Conservation (phyloP, 2,113 vertebrate species). For the Silurus glanis region DNA sequence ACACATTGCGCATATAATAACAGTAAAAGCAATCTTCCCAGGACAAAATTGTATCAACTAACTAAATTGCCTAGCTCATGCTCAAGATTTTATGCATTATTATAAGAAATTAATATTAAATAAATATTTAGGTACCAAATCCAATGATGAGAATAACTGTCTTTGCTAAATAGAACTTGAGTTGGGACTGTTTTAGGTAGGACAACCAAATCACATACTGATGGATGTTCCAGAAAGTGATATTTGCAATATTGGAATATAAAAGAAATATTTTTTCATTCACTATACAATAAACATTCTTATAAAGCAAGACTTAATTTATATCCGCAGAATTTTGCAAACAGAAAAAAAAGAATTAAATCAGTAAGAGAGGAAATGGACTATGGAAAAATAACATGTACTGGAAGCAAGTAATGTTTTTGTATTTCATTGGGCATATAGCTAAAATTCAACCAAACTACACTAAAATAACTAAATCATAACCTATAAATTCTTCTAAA, state of each 20-base stretch:
- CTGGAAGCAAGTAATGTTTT: not conserved
- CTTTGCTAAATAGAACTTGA: not conserved
- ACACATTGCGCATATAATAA: no score
- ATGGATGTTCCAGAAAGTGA: not conserved
- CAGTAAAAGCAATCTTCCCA: not conserved
- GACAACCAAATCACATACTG: not conserved
- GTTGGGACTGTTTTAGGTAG: not conserved
- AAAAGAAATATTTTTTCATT: not conserved
- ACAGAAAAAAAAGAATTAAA: not conserved
- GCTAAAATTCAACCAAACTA: not conserved
- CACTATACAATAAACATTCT: not conserved
- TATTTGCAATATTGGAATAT: not conserved
- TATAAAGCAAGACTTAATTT: not conserved
- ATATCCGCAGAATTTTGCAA: not conserved
- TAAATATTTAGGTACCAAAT: not conserved
- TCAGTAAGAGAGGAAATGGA: not conserved
- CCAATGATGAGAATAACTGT: not conserved
- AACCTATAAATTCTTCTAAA: not conserved
- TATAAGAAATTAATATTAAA: not conserved
- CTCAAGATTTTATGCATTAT: not conserved
- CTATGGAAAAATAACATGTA: not conserved
- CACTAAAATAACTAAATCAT: not conserved
- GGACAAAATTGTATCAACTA: not conserved
- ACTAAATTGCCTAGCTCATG: not conserved
- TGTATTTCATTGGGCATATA: not conserved